Evolutionary conservation across 64 coral and sea anemone genomes (phyloP).

Genomic region (Catalaphyllia jardinei): DNA sequence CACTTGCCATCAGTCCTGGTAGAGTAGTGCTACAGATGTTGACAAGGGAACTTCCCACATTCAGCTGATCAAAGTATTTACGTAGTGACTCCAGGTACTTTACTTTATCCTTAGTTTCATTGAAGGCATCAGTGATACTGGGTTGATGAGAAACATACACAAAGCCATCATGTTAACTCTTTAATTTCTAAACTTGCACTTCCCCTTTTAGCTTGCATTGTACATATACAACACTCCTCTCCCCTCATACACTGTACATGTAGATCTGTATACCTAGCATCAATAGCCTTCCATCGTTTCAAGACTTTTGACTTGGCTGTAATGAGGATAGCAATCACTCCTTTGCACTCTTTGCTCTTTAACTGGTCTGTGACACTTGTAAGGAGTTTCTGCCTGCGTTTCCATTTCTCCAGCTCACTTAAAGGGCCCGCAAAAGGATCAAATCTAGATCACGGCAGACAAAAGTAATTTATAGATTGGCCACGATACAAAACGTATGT

Average conservation of each 20-base stretch:
- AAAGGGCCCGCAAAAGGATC: constrained; percentile 86
- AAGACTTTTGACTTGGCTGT: constrained; percentile 95
- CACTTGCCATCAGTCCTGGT: constrained; percentile 93
- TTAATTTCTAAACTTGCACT: too few species aligned
- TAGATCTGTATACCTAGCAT: constrained; percentile 69
- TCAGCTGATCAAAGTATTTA: constrained; percentile 95
- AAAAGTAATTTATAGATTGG: background rate
- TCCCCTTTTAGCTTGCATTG: too few species aligned
- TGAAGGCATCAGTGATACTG: constrained; percentile 99
- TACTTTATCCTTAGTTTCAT: constrained; percentile 99
- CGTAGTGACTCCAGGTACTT: constrained; percentile 94
- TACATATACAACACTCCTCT: too few species aligned
- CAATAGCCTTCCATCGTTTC: constrained; percentile 93
- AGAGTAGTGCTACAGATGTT: constrained; percentile 79
- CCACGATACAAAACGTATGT: too few species aligned
- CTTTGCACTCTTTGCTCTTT: constrained; percentile 94
- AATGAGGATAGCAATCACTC: constrained; percentile 89
- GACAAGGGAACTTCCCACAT: constrained; percentile 63
- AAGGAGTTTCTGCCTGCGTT: constrained; percentile 82
- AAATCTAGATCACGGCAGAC: constrained; percentile 18
- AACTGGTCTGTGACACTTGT: constrained; percentile 91
- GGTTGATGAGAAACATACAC: background rate
- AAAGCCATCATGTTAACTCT: too few species aligned
- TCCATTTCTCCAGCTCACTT: constrained; percentile 88
- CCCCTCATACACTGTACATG: too few species aligned